A percentile compares a stretch with the other conserved stretches of the same genome.
Conservation (phyloP, 2,888 invertebrate genomes). For the Pomacea canaliculata region DNA sequence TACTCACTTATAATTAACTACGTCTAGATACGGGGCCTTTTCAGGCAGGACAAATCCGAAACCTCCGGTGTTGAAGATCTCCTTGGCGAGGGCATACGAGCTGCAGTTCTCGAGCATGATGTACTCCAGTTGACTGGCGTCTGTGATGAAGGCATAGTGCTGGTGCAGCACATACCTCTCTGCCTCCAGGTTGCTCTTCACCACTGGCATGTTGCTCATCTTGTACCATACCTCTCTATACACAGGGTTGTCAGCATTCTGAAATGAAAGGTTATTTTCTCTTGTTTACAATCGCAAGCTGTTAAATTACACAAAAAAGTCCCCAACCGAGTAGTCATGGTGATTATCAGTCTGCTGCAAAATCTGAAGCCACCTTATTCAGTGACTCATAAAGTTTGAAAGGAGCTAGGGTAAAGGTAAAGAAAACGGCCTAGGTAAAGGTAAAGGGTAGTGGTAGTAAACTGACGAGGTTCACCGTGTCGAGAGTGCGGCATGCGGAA, state of each 20-base stretch:
- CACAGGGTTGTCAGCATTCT: constrained; percentile 40
- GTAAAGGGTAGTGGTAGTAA: too few relatives aligned
- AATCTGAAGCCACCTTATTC: too few relatives aligned
- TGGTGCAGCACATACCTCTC: constrained; percentile 36
- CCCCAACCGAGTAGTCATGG: too few relatives aligned
- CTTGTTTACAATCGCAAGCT: too few relatives aligned
- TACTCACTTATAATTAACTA: constrained; percentile 42
- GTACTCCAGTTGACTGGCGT: constrained; percentile 38
- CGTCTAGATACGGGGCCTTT: constrained; percentile 37
- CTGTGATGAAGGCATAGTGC: constrained; percentile 26
- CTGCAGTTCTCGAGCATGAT: constrained; percentile 27
- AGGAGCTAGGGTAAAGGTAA: too few relatives aligned
- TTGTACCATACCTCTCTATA: constrained; percentile 38
- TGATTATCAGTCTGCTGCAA: too few relatives aligned
- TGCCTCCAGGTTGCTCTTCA: constrained; percentile 39
- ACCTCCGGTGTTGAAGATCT: constrained; percentile 35
- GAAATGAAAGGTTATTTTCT: not conserved
- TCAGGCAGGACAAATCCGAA: constrained; percentile 29
- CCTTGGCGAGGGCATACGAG: constrained; percentile 31
- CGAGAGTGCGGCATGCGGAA: too few relatives aligned
- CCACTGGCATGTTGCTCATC: constrained; percentile 36
- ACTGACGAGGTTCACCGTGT: too few relatives aligned
- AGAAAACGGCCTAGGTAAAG: too few relatives aligned
- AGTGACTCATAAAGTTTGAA: too few relatives aligned
- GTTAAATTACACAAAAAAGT: too few relatives aligned